These are phyloP conservation scores for Mermis nigrescens DNA, from an alignment of 2,888 invertebrate species.

Conservation along the genomic window DNA sequence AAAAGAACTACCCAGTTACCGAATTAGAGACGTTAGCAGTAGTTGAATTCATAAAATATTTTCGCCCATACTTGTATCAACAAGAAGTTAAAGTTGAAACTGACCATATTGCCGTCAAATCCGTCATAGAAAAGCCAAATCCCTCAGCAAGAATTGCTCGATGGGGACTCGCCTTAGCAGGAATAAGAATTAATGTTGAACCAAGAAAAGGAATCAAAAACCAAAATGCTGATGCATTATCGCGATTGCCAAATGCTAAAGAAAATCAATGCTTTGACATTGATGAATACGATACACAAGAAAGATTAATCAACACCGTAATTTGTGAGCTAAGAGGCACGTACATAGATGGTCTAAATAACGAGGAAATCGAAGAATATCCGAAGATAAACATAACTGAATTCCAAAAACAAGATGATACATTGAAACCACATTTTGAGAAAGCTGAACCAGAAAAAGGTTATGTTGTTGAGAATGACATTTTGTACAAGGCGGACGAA, in stretches of 20 bases:
- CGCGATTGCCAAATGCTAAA: conserved; percentile 14
- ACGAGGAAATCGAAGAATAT: too few relatives aligned
- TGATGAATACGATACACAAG: background rate
- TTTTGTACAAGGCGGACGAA: too few relatives aligned
- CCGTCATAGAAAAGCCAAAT: background rate
- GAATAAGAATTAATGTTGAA: background rate
- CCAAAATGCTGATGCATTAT: background rate
- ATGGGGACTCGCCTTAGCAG: background rate
- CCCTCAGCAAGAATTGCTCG: background rate
- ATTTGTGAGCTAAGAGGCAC: too few relatives aligned
- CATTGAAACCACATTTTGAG: too few relatives aligned
- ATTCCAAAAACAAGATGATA: too few relatives aligned
- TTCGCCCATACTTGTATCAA: background rate
- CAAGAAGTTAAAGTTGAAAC: background rate
- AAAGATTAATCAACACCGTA: too few relatives aligned
- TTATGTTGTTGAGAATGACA: too few relatives aligned
- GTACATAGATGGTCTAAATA: too few relatives aligned
- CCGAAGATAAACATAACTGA: too few relatives aligned
- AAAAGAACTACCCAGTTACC: background rate
- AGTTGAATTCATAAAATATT: background rate
- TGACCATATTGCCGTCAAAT: background rate
- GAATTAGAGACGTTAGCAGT: conserved; percentile 6
- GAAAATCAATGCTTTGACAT: background rate
- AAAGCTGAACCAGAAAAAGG: too few relatives aligned
- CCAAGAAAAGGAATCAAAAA: background rate